Evolutionary conservation across 2,113 vertebrate species (phyloP), one percentile per base, ranked within the genome.

Genomic region (Aldabrachelys gigantea): DNA sequence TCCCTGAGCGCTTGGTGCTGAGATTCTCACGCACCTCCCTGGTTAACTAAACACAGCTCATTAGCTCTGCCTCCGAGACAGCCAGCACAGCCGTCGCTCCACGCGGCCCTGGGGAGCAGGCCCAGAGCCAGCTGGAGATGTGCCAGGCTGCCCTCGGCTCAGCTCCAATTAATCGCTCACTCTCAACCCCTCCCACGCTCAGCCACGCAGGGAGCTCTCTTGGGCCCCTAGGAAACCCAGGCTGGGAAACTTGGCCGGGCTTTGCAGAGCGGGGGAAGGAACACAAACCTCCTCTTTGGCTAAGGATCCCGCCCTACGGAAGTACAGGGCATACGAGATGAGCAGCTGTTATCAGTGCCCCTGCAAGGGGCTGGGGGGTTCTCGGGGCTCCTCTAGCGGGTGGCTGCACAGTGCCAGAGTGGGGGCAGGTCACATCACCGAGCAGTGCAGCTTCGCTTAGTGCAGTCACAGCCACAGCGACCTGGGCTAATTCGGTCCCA

Each of bases 91-190:
- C 16, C 21, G 50, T 59, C 2, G 14, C 54, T 29, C 22, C 24
- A 16, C 24, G 25, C 31, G 14, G 14, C 35, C 8, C 62, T 4
- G 90, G 94, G 31, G 38, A 49, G 85, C 72, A 90, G 98, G 97
- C 94, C 86, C 80, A 27, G 22, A n/a, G 94, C 97, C 98, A 98
- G 92, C 87, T 97, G 97, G 96, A 94, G 35, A 13, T 19, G 80
- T 85, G 93, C 97, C 97, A 97, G 65, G 17, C 82, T 82, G 49
- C 8, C 19, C 8, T 27, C 54, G 52, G 27, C 16, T 31, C 44
- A 21, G 75, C 19, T 38, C 65, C 65, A 2, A 19, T 21, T n/a
- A 38, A 10, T n/a, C 2, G n/a, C 5, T 72, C 35, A 1, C 65
- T 10, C 65, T 8, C 65, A 9, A 2, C 8, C 65, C 35, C 19